Evolutionary conservation across 2,113 vertebrate genomes (phyloP), one percentile per base, ranked within the genome.

Genomic region (Alaudala cheleensis): DNA sequence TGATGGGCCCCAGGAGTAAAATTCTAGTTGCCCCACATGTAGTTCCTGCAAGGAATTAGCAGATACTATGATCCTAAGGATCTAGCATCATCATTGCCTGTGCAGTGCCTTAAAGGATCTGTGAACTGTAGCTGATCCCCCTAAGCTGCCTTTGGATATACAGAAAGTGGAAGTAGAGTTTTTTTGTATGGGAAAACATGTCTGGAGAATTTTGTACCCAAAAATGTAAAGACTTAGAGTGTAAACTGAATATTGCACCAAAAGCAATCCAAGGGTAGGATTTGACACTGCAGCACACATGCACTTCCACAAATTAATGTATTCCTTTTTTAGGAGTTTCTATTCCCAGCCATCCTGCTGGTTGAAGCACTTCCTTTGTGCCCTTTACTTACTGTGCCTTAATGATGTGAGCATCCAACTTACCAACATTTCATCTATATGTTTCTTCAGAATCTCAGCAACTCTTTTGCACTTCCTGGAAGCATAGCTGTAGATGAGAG

Each of bases 351-450:
- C 42, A 71, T 67, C 47, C 74, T 84, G 47, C 72, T 92, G 42
- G 31, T 23, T 86, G 65, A 34, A 92, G 33, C 40, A n/a, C 29
- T 78, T 85, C 45, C 54, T 92, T 72, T 73, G 24, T 76, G 91
- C 51, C 66, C 77, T 82, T 70, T 79, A 10, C 29, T 11, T 20
- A 16, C 12, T 10, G 37, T 49, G 53, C 2, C 1, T 82, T 72
- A 65, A 53, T 47, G 49, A 49, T 10, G 1, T 42, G 33, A 88
- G 66, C 0, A 0, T 77, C 51, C 86, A 44, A 70, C 98, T 98
- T 96, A 99, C 99, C 98, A 98, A 66, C 98, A 99, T 98, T 21
- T 83, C 97, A 67, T 97, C 85, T n/a, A 99, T 98, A 82, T 98
- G 97, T 50, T 96, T 94, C 21, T 98, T 99, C 94, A 99, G 98